Evolutionary conservation across 2,888 invertebrate genomes (phyloP), one percentile per base, ranked within the genome.

Genomic region (Prostheceraeus crozeri): DNA sequence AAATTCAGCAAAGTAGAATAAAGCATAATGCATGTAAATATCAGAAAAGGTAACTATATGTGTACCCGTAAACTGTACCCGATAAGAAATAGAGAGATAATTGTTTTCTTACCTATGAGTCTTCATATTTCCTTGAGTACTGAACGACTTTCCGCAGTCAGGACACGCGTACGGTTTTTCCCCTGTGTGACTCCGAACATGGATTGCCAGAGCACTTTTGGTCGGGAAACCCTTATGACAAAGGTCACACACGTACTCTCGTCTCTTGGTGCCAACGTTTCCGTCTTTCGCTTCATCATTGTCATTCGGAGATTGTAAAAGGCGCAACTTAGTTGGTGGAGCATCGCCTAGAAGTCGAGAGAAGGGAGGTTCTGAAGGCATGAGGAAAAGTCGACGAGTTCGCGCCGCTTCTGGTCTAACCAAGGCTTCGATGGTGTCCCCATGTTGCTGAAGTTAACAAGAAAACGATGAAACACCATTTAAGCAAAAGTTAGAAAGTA

Each of bases 51-150:
- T n/a, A n/a, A n/a, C n/a, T n/a, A n/a, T n/a, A n/a, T n/a, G n/a
- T n/a, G n/a, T n/a, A n/a, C n/a, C n/a, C n/a, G n/a, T n/a, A n/a
- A n/a, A n/a, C n/a, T n/a, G n/a, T n/a, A n/a, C n/a, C n/a, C n/a
- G n/a, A n/a, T n/a, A n/a, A n/a, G n/a, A n/a, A n/a, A n/a, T n/a
- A n/a, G n/a, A n/a, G n/a, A n/a, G n/a, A n/a, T n/a, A n/a, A n/a
- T n/a, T n/a, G n/a, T n/a, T n/a, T n/a, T n/a, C n/a, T n/a, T n/a
- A n/a, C n/a, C 48, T 25, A 21, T 55, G 55, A 4, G 55, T 45
- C 55, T 55, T 35, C 55, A 55, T 55, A 21, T 55, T 55, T n/a
- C 55, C 55, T 8, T 55, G 55, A 48, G 55, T 55, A 3, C 36
- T 40, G 33, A 55, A 55, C 2, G 36, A 8, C 21, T 55, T 55